These are phyloP conservation scores for Glyptemys insculpta DNA, from an alignment of 2,797 vertebrate species.

Conservation along the genomic window DNA sequence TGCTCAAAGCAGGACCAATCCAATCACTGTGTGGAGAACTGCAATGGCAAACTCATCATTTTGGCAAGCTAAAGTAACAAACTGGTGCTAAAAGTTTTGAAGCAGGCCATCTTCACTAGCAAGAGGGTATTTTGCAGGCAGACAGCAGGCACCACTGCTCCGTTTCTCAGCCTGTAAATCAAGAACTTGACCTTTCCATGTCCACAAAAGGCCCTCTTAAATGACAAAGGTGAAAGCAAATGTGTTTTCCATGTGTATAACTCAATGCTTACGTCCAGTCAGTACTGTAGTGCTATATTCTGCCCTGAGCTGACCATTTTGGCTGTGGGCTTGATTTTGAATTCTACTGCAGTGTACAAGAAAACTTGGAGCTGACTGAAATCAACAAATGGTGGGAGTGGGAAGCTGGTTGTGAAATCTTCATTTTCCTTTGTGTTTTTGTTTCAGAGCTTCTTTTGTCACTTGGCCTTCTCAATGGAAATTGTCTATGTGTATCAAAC, in stretches of 20 bases:
- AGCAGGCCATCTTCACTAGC: neutral
- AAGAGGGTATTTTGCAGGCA: neutral
- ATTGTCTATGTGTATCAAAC: neutral
- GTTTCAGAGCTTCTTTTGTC: neutral
- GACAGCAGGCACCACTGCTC: neutral
- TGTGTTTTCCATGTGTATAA: neutral
- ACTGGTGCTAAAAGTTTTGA: neutral
- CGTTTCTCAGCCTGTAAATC: neutral
- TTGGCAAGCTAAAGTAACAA: neutral
- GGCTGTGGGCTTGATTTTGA: conserved; percentile 9
- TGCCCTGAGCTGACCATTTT: neutral
- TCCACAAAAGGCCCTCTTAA: neutral
- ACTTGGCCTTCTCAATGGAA: neutral
- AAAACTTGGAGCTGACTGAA: conserved; percentile 1
- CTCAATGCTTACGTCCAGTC: neutral
- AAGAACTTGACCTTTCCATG: neutral
- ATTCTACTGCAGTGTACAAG: neutral
- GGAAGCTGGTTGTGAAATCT: neutral
- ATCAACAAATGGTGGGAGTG: neutral
- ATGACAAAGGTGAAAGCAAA: neutral
- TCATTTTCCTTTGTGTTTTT: neutral
- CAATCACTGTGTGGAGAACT: neutral
- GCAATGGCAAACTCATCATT: neutral
- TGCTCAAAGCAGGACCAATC: too few relatives aligned
- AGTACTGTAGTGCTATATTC: neutral